These are phyloP conservation scores for Centropus unirufus DNA, from an alignment of 2,113 vertebrate species.

Conservation along the genomic window DNA sequence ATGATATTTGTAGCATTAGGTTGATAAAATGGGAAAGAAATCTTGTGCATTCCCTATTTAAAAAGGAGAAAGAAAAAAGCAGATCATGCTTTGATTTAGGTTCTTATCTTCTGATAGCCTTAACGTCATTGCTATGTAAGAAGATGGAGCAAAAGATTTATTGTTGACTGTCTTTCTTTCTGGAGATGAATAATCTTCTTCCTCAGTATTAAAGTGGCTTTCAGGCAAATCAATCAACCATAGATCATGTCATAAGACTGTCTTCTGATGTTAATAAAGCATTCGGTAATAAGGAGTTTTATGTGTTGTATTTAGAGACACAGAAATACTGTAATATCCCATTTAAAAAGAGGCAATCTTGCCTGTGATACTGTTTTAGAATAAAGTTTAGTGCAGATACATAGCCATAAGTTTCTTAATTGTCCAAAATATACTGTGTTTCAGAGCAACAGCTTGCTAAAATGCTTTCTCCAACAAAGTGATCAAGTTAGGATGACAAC, in stretches of 20 bases:
- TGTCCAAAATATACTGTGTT: neutral
- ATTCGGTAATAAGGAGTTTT: slow-evolving; percentile 75
- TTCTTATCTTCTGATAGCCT: slow-evolving; percentile 68
- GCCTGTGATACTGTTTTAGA: slow-evolving; percentile 15
- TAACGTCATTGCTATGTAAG: slow-evolving; percentile 70
- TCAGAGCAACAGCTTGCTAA: neutral
- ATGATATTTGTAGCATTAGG: neutral
- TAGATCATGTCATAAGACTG: slow-evolving; percentile 73
- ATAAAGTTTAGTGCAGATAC: neutral
- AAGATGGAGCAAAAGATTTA: slow-evolving; percentile 76
- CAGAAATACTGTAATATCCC: slow-evolving; percentile 40
- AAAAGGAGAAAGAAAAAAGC: neutral
- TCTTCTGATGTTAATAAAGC: slow-evolving; percentile 78
- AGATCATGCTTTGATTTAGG: slow-evolving; percentile 71
- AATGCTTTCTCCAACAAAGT: neutral
- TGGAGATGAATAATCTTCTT: slow-evolving; percentile 76
- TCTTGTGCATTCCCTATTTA: slow-evolving; percentile 8
- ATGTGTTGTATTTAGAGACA: slow-evolving; percentile 73
- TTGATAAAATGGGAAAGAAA: slow-evolving; percentile 2
- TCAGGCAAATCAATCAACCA: slow-evolving; percentile 77
- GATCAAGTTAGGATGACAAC: neutral
- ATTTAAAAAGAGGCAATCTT: slow-evolving; percentile 27
- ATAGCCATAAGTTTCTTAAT: neutral
- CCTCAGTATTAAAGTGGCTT: slow-evolving; percentile 77
- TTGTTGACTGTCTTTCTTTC: slow-evolving; percentile 76